phyloP scores from a whole-genome alignment of 1,140 invertebrate species.

The Drosophila setifemur region DNA sequence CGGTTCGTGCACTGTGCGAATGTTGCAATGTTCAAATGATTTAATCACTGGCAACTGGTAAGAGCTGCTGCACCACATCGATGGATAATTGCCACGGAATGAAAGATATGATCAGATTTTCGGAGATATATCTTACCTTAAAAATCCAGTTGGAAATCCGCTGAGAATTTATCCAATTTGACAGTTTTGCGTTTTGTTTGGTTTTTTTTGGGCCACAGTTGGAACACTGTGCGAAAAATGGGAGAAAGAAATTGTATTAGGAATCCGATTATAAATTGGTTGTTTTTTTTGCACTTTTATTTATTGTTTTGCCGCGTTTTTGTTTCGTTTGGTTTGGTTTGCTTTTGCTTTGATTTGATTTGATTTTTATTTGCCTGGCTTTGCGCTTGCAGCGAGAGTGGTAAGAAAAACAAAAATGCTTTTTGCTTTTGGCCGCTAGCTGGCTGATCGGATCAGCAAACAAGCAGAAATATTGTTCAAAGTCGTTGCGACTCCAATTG shows the following conservation, averaged over 20 bases:
- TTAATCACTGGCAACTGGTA: conserved; percentile 45
- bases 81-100: conserved; percentile 26
- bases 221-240: conserved; percentile 18
- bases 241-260: conserved; percentile 43
- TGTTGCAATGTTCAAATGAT: conserved; percentile 73
- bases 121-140: conserved; percentile 8
- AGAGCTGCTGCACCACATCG: conserved; percentile 26
- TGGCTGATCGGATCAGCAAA: conserved; percentile 32
- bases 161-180: conserved; percentile 63
- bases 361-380: conserved; percentile 25
- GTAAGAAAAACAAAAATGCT: conserved; percentile 56
- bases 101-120: conserved; percentile 8
- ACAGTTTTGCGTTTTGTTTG: background rate
- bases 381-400: conserved; percentile 50
- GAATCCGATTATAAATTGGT: conserved; percentile 50
- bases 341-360: conserved; percentile 25
- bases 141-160: background rate
- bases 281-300: conserved; percentile 45
- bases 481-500: conserved; percentile 66
- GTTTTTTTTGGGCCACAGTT: conserved; percentile 31
- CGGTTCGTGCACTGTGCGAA: conserved; percentile 43
- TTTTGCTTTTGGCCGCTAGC: conserved; percentile 16
- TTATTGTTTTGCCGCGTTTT: conserved; percentile 49
- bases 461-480: conserved; percentile 57
- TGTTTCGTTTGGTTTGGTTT: conserved; percentile 35